Evolutionary conservation across 2,113 vertebrate genomes (phyloP), one percentile per base, ranked within the genome.

Genomic region (Thamnaconus septentrionalis): DNA sequence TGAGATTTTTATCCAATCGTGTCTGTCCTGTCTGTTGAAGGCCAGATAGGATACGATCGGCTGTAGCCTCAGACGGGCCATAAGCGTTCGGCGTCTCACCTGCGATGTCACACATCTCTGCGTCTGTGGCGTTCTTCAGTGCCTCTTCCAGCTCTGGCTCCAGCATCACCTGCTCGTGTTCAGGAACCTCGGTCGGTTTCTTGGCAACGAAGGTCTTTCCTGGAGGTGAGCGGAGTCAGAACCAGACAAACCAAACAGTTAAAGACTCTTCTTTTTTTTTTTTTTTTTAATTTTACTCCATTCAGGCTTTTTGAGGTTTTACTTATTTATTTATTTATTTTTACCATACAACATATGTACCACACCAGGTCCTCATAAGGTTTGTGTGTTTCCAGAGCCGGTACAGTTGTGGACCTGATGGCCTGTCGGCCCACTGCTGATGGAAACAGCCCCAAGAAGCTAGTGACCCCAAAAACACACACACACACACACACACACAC

Each of bases 31-130:
- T 31, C 18, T 31, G 18, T 31, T 31, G 18, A 31, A 31, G 18
- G 18, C 18, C 18, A 31, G 18, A 31, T 31, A 31, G 18, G 18
- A 31, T 31, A 31, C 2, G 18, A 31, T 31, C 2, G 18, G 7
- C 46, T 48, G 46, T 3, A 48, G 4, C 4, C 7, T 8, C 6
- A 10, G 46, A 48, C 7, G 7, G 10, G 46, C 6, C 10, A 3
- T 3, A 48, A 7, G 7, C 3, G 46, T 3, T 8, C 1, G 47
- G 5, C 4, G 6, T 61, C 88, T 9, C 48, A 98, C 96, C 97
- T 79, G 97, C 97, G 41, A 98, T 95, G 68, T 98, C 97, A 4
- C 97, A 98, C 96, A 98, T 98, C 83, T 98, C 97, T 0, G 97
- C 97, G 0, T 98, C 97, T 0, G 94, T 94, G 83, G 97, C 97